Conservation (phyloP, 2,797 vertebrate species). For the Myotis daubentonii region DNA sequence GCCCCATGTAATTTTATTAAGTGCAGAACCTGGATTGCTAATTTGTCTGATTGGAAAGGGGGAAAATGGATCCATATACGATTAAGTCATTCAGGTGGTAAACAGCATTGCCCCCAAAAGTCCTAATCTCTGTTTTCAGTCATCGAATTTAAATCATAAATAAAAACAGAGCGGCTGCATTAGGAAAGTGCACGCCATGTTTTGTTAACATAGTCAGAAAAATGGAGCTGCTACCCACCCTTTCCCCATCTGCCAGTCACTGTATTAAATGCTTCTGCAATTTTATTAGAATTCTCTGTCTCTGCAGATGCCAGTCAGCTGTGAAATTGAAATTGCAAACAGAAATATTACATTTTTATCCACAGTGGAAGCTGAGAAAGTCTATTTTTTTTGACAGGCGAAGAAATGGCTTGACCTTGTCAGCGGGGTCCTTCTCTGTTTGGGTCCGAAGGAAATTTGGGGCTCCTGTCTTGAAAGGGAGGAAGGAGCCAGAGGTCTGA, state of each 20-base stretch:
- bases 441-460: background rate
- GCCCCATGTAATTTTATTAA: slow-evolving; percentile 78
- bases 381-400: slow-evolving; percentile 81
- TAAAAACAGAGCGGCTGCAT: slow-evolving; percentile 78
- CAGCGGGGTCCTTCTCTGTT: slow-evolving; percentile 32
- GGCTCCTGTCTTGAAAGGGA: background rate
- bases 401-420: slow-evolving; percentile 72
- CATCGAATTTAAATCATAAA: slow-evolving; percentile 85
- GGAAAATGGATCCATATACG: slow-evolving; percentile 65
- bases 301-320: slow-evolving; percentile 87
- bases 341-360: slow-evolving; percentile 88
- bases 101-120: slow-evolving; percentile 61
- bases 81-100: slow-evolving; percentile 78
- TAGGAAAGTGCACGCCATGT: slow-evolving; percentile 84
- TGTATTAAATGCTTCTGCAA: slow-evolving; percentile 86
- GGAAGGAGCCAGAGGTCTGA: background rate
- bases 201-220: slow-evolving; percentile 89
- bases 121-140: slow-evolving; percentile 81
- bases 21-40: slow-evolving; percentile 65
- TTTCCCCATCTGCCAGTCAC: slow-evolving; percentile 87
- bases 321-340: slow-evolving; percentile 91
- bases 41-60: slow-evolving; percentile 70
- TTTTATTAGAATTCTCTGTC: slow-evolving; percentile 88
- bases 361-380: slow-evolving; percentile 82
- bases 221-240: slow-evolving; percentile 84